Conservation (phyloP, 2,113 vertebrate species). For the Triplophysa dalaica region DNA sequence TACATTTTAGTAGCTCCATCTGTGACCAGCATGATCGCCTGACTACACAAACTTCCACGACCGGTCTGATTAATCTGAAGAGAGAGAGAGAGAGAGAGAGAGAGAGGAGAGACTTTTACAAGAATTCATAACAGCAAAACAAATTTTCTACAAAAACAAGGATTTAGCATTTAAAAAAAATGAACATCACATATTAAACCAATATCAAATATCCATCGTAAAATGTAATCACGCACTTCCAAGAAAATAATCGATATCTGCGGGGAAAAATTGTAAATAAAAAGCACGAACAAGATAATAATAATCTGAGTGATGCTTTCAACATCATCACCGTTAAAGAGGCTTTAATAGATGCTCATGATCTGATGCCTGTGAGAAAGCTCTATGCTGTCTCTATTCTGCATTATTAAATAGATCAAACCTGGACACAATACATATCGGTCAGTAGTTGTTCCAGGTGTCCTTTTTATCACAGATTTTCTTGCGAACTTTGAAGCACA, state of each 20-base stretch:
- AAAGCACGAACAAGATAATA: background rate
- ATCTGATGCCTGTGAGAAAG: background rate
- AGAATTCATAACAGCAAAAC: background rate
- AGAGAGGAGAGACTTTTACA: background rate
- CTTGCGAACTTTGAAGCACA: no score
- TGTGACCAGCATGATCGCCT: slow-evolving; percentile 97
- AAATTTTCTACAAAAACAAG: background rate
- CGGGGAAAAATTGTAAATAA: background rate
- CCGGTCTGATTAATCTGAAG: slow-evolving; percentile 93
- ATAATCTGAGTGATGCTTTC: background rate
- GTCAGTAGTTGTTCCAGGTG: no score
- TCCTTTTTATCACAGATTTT: no score
- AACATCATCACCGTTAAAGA: background rate
- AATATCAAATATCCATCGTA: background rate
- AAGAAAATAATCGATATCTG: slow-evolving; percentile 1
- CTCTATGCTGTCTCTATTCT: background rate
- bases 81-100: background rate
- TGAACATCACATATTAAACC: background rate
- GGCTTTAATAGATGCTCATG: background rate
- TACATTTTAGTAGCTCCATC: slow-evolving; percentile 94
- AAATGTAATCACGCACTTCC: background rate
- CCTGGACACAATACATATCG: no score
- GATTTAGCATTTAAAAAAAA: background rate
- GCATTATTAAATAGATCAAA: no score
- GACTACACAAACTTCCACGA: slow-evolving; percentile 93